Evolutionary conservation across 2,797 vertebrate genomes (phyloP).

Genomic region (Danionella dracula): DNA sequence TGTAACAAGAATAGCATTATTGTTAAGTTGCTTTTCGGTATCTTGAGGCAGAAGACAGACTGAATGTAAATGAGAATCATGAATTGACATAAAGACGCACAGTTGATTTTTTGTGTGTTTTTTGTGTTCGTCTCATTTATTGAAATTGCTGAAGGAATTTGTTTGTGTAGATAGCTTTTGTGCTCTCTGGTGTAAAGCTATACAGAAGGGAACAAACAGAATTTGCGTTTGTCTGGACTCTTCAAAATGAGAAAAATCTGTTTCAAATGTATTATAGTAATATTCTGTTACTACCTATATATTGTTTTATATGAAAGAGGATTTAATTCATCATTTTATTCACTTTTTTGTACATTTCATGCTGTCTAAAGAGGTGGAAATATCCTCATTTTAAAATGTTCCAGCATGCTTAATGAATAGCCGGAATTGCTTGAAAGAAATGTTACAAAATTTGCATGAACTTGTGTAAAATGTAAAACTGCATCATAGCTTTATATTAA

Average conservation of each 20-base stretch:
- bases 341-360: too few relatives aligned
- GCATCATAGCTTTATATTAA: background rate
- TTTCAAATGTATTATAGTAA: constrained; percentile 15
- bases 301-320: constrained; percentile 22
- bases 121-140: constrained; percentile 24
- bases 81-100: constrained; percentile 28
- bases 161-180: background rate
- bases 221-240: background rate
- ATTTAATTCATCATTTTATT: background rate
- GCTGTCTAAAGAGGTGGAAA: background rate
- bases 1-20: too few relatives aligned
- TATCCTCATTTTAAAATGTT: background rate
- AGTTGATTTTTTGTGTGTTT: constrained; percentile 10
- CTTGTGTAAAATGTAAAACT: constrained; percentile 1
- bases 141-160: background rate
- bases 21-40: constrained; percentile 43
- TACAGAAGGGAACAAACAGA: constrained; percentile 30
- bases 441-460: constrained; percentile 9
- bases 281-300: constrained; percentile 28
- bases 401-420: too few relatives aligned
- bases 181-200: constrained; percentile 3
- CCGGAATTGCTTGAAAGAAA: background rate
- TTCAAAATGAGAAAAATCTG: background rate
- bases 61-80: constrained; percentile 66
- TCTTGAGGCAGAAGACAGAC: constrained; percentile 65